Base-by-base conservation (phyloP, 2,888 invertebrate genomes). In the Branchellion lobata region DNA sequence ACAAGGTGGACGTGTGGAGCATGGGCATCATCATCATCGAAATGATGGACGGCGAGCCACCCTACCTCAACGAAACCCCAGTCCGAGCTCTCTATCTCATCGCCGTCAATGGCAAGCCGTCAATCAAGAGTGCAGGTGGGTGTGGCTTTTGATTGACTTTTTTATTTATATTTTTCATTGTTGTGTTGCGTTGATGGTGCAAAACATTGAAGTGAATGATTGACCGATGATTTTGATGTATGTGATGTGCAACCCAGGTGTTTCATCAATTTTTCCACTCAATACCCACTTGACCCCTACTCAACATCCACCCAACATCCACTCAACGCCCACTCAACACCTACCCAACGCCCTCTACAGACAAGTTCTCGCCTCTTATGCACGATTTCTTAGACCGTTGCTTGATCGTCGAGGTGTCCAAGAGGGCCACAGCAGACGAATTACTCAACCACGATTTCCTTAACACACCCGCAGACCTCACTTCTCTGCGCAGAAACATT, bases 11-110 rank as follows among this genome's bases (percentile, higher is more conserved):
- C 87, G 94, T 99, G 81, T 99, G 99, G 87, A 97, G 97, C 78
- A 90, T 99, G 87, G 99, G 99, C 83, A 99, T 99, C 85, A 99
- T 99, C 98, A 98, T 98, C 76, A 99, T 99, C 86, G 99, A 99
- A 90, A 99, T 99, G 99, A 96, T 99, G 82, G 99, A 99, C 89
- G 99, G 99, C 81, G 98, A 99, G 88, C 99, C 99, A 57, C 99
- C 99, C 1, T 99, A 99, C 90, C 90, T 99, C 82, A 99, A 98
- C 89, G 98, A 99, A 90, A 97, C 97, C 89, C 98, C 98, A 68
- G 90, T 98, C 79, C 92, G 96, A 88, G 91, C 91, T 85, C 79
- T 81, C 29, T 81, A 81, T 34, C 80, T 81, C 53, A 81, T 81
- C 51, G 81, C 76, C 29, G 61, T 81, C 72, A 80, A 81, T 79